Evolutionary conservation across 2,113 vertebrate species (phyloP).

Genomic region (Rissa tridactyla): DNA sequence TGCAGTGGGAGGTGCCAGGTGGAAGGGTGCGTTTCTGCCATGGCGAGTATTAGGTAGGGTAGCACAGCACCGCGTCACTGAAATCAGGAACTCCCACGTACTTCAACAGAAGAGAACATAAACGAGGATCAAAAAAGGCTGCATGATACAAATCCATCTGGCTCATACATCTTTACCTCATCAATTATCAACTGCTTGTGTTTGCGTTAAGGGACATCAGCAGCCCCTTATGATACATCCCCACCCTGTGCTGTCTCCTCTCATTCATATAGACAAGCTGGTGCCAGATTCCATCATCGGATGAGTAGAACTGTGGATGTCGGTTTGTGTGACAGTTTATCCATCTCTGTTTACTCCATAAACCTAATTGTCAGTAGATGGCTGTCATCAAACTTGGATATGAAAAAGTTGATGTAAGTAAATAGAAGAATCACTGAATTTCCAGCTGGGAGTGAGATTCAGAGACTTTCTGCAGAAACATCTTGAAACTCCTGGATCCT

Average conservation of each 20-base stretch:
- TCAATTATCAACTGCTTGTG: conserved; percentile 15
- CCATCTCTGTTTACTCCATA: not conserved
- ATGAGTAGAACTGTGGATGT: not conserved
- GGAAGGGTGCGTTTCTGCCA: accelerated
- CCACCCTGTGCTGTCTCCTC: not conserved
- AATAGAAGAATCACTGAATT: not conserved
- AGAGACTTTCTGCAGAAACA: not conserved
- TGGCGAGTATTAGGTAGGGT: accelerated
- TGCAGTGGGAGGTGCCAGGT: not conserved
- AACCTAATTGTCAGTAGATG: conserved; percentile 2
- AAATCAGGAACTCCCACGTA: accelerated
- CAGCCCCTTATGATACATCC: not conserved
- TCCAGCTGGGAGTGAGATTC: not conserved
- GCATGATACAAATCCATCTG: conserved; percentile 13
- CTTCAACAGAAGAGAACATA: not conserved
- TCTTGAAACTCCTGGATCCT: not conserved
- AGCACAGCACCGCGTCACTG: not conserved
- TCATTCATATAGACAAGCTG: not conserved
- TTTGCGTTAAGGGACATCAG: not conserved
- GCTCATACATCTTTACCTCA: not conserved
- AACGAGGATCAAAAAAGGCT: not conserved
- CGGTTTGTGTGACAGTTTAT: conserved; percentile 27
- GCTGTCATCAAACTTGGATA: not conserved
- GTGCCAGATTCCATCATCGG: conserved; percentile 17
- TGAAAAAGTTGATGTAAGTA: conserved; percentile 4